Conservation (phyloP, 1,140 invertebrate genomes). For the Pseudoatta argentina region DNA sequence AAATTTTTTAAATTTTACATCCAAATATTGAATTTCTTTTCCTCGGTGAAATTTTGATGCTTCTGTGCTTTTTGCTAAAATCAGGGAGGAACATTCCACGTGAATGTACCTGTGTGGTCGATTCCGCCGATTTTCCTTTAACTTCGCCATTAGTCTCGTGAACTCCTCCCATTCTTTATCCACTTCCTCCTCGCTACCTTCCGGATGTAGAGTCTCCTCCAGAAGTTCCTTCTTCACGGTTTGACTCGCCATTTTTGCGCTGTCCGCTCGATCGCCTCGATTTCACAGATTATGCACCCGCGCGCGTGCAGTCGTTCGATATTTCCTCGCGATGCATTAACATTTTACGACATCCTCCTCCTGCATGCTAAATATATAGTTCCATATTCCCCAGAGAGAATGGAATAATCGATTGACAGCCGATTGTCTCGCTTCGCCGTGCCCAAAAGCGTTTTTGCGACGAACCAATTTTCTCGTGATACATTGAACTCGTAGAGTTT, state of each 20-base stretch:
- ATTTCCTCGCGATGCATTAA: conserved; percentile 28
- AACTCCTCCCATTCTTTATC: conserved; percentile 88
- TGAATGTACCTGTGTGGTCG: conserved; percentile 80
- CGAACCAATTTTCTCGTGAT: background rate
- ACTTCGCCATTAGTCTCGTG: conserved; percentile 87
- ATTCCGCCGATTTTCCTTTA: conserved; percentile 85
- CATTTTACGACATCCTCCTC: background rate
- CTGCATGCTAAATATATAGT: background rate
- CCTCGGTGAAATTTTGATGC: background rate
- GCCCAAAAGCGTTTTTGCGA: background rate
- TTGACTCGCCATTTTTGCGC: conserved; percentile 78
- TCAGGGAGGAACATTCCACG: background rate
- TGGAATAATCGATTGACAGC: background rate
- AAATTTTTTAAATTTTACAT: background rate
- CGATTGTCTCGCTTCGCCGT: conserved; percentile 9
- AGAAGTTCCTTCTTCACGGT: conserved; percentile 84
- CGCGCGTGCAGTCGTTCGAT: background rate
- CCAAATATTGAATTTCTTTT: background rate
- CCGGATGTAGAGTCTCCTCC: conserved; percentile 85
- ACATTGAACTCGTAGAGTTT: background rate
- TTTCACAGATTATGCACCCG: conserved; percentile 10
- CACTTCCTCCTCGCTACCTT: conserved; percentile 85
- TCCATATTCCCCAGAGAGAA: background rate
- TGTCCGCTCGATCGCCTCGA: background rate
- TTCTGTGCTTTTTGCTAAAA: background rate